Evolutionary conservation across 2,888 invertebrate genomes (phyloP).

Genomic region (Philopedon plagiatum): DNA sequence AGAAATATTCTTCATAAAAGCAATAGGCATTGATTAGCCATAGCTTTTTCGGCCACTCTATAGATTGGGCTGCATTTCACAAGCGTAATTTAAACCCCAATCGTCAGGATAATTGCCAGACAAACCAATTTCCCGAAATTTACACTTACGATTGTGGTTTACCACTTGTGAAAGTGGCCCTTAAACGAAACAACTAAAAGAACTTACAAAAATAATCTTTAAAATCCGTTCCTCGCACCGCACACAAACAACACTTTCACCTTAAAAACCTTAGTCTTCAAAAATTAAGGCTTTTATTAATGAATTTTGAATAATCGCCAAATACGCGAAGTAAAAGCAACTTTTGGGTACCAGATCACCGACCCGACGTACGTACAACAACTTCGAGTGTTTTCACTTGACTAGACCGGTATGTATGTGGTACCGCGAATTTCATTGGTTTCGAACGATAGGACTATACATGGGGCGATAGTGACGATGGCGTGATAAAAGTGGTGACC

Average conservation of each 20-base stretch:
- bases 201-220: conserved; percentile 1
- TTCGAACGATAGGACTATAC: conserved; percentile 23
- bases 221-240: not conserved
- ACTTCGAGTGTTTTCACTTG: conserved; percentile 32
- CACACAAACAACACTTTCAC: not conserved
- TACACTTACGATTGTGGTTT: no score
- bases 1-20: no score
- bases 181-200: no score
- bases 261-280: not conserved
- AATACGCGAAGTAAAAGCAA: conserved; percentile 5
- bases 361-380: no score
- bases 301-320: not conserved
- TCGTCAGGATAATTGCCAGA: no score
- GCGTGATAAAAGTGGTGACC: conserved; percentile 24
- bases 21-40: no score
- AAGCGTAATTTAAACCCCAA: no score
- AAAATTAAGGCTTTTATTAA: conserved; percentile 11
- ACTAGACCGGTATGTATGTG: conserved; percentile 25
- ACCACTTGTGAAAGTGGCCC: no score
- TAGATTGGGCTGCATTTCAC: no score
- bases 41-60: no score
- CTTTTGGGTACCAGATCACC: not conserved
- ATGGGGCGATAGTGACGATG: conserved; percentile 34
- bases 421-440: conserved; percentile 32
- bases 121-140: no score